Evolutionary conservation across 2,113 vertebrate species (phyloP), one percentile per base, ranked within the genome.

Genomic region (Coptodon bakossiorum): DNA sequence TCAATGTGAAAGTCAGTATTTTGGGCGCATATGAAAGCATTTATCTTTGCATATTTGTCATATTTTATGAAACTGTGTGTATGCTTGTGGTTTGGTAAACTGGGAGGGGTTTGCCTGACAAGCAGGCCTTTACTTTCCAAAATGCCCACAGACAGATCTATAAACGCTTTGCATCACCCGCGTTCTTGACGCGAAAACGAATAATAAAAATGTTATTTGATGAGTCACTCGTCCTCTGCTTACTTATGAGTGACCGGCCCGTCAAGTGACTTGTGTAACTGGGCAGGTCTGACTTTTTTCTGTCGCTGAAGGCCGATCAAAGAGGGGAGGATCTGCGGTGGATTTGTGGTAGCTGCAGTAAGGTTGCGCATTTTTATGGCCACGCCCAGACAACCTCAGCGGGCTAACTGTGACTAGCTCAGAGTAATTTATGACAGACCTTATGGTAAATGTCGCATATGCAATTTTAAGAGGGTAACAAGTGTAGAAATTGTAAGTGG

Each of bases 341-440:
- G 79, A 92, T 92, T 92, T 95, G 93, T 91, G 73, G 94, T 90
- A 93, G 92, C 95, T 94, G 94, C 95, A 96, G 91, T 93, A 93
- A 95, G 94, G 90, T 94, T 94, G 94, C 94, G 89, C 88, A 91
- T 95, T 92, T 93, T 84, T 19, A 86, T 54, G 68, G 90, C 93
- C 95, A 95, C 95, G 88, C 95, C 95, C 94, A 66, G 29, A 52
- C 73, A 85, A 90, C 76, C 56, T 84, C n/a, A 53, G 78, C 81
- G 17, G 27, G 81, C 86, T 80, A 86, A 83, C 85, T 82, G 73
- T 78, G 24, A 81, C 66, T 88, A 82, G 83, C 68, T 78, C 78
- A 17, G 7, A 29, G 24, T 29, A 50, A 86, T 73, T 29, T 80
- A 29, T 59, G 12, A 5, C 54, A 22, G 31, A 7, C 38, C 38